Base-by-base conservation (phyloP, 2,888 invertebrate species). In the Lomographa bimaculata region DNA sequence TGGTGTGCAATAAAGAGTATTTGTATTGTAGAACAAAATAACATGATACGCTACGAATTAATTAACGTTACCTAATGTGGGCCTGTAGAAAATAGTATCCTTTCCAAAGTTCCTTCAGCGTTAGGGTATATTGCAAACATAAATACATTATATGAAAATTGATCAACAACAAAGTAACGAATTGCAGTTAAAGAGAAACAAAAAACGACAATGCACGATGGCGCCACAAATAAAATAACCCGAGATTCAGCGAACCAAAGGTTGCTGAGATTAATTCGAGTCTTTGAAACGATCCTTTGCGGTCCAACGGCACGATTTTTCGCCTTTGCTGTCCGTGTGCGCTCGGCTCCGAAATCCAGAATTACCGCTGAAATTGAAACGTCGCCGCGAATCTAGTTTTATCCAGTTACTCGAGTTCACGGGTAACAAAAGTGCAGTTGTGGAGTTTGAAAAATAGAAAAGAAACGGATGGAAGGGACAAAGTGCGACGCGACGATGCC, bases 351-450 rank as follows among this genome's bases (percentile, higher is more conserved):
- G 35, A 50, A 52, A 47, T 26, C 46, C 21, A 29, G 38, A 43
- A 47, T 41, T 45, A 50, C 42, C 30, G 41, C 26, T 35, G 41
- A 50, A 52, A 56, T 54, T 48, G 52, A 53, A 56, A 43, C 44
- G 35, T 42, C 26, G 38, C 32, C 43, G 46, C 28, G 21, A 41
- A 34, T 41, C 40, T 21, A 29, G 40, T 40, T 34, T 46, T 49
- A 57, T 60, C 46, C 49, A 50, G 59, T 61, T 59, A 61, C 40
- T 50, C 30, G 29, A 27, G 45, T 41, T 49, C 45, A 42, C 24
- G 38, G 50, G 7, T 46, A 29, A 52, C 46, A 53, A 46, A 54
- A 49, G 45, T 50, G 46, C 46, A 39, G 41, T 18, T 46, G 33
- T 48, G 44, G 48, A 52, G 46, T 58, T 55, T 27, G 29, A 49